A percentile compares a stretch with the other conserved stretches of the same genome.
These are phyloP conservation scores for Mycalesis mineus DNA, from an alignment of 2,888 invertebrate genomes.

Conservation along the genomic window DNA sequence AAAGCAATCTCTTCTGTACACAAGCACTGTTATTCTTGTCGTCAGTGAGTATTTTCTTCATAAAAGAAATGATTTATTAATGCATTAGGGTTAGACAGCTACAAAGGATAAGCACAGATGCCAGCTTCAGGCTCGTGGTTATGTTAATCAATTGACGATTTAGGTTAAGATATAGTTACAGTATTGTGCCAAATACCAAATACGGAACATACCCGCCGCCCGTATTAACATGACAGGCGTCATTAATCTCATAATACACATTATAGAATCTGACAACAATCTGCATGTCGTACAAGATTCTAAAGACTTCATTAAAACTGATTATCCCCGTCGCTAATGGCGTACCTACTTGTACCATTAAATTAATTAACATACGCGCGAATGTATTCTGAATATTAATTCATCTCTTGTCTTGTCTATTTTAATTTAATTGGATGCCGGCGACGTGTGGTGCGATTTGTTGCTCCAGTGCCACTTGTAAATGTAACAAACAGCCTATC, in stretches of 20 bases:
- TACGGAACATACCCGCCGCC: neutral
- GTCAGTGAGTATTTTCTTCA: neutral
- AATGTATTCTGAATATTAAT: conserved; percentile 8
- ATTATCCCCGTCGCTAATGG: conserved; percentile 4
- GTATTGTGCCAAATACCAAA: neutral
- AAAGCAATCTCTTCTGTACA: too few species aligned
- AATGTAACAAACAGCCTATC: conserved; percentile 47
- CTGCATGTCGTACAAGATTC: neutral
- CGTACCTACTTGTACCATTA: conserved; percentile 1
- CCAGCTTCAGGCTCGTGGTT: neutral
- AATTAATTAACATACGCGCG: conserved; percentile 1
- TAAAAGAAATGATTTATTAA: neutral
- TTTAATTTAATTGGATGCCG: conserved; percentile 4
- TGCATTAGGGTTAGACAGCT: neutral
- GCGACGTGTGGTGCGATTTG: neutral
- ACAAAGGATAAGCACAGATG: neutral
- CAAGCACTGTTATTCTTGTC: neutral
- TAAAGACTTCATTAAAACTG: neutral
- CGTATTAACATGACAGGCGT: neutral
- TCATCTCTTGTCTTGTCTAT: conserved; percentile 5
- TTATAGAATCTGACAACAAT: neutral
- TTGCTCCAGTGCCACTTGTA: conserved; percentile 17
- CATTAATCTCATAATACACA: neutral
- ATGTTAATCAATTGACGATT: neutral
- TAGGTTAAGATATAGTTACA: conserved; percentile 1